phyloP scores from a whole-genome alignment of 2,797 vertebrate species.

The Trichosurus vulpecula region DNA sequence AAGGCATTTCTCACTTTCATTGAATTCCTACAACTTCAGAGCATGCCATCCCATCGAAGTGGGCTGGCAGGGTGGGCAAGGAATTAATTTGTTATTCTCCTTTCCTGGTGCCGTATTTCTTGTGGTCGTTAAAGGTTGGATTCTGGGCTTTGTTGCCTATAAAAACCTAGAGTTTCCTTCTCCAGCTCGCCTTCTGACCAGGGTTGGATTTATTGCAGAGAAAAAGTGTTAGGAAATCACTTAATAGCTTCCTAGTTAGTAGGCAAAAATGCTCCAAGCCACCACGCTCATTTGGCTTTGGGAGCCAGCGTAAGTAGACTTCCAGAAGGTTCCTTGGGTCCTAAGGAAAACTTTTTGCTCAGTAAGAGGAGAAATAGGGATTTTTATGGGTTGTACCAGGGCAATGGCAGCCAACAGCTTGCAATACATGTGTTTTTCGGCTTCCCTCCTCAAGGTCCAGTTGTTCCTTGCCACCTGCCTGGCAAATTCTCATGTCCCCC shows the following conservation, averaged over 20 bases:
- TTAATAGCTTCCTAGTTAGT: conserved; percentile 2
- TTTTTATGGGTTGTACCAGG: neutral
- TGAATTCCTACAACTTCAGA: neutral
- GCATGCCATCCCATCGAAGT: neutral
- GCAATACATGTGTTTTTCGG: neutral
- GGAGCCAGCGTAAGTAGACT: neutral
- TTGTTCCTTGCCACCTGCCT: neutral
- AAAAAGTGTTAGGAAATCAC: neutral
- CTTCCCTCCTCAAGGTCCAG: neutral
- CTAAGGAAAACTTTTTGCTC: neutral
- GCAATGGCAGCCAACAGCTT: neutral
- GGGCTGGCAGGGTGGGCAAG: neutral
- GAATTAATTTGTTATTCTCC: neutral
- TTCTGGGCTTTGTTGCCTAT: neutral
- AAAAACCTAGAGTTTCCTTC: neutral
- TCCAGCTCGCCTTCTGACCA: neutral
- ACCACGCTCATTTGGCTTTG: neutral
- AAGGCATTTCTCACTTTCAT: neutral
- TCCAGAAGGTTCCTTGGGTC: neutral
- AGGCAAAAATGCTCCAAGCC: neutral
- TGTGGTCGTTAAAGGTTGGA: neutral
- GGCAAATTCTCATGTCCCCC: neutral
- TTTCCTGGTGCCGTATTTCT: neutral
- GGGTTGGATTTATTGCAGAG: neutral
- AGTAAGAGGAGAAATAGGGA: neutral